Percentiles rank a stretch among this genome's conserved stretches.
These are phyloP conservation scores for Diphyllodes magnificus DNA, from an alignment of 2,113 vertebrate species.

Conservation along the genomic window DNA sequence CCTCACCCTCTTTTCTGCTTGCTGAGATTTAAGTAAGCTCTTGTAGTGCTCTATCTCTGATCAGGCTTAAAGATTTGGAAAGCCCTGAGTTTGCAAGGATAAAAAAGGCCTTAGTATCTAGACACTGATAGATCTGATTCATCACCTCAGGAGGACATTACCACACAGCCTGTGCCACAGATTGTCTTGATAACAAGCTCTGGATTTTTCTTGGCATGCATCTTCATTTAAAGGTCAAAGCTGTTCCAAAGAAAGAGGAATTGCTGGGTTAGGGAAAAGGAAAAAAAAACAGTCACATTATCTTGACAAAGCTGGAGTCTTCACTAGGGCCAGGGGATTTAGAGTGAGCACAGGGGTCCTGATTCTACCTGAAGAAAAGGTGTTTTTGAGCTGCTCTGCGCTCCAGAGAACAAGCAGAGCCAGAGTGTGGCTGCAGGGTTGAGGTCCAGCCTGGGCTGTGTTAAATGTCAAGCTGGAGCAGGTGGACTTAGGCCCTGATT, in stretches of 20 bases:
- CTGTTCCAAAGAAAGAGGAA: background rate
- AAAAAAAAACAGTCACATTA: background rate
- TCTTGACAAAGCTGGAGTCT: background rate
- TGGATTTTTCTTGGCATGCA: background rate
- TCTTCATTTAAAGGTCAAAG: slow-evolving; percentile 46
- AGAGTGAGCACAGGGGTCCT: background rate
- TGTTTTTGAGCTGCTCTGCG: background rate
- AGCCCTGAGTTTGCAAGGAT: slow-evolving; percentile 67
- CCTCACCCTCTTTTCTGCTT: background rate
- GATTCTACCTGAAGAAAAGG: background rate
- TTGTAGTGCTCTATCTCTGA: slow-evolving; percentile 64
- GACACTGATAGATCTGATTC: slow-evolving; percentile 56
- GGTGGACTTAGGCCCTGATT: background rate
- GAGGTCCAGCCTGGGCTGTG: background rate
- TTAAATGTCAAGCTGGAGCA: background rate
- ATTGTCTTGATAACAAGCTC: slow-evolving; percentile 41
- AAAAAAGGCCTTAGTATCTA: slow-evolving; percentile 38
- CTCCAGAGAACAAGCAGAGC: background rate
- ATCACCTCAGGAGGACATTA: slow-evolving; percentile 39
- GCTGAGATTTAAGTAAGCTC: slow-evolving; percentile 69
- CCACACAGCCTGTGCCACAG: slow-evolving; percentile 5
- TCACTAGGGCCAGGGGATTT: background rate
- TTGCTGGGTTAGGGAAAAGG: background rate
- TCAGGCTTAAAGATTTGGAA: slow-evolving; percentile 70
- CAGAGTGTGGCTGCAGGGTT: accelerated